phyloP scores from a whole-genome alignment of 2,797 vertebrate species.

The Hippopotamyrus pictus region DNA sequence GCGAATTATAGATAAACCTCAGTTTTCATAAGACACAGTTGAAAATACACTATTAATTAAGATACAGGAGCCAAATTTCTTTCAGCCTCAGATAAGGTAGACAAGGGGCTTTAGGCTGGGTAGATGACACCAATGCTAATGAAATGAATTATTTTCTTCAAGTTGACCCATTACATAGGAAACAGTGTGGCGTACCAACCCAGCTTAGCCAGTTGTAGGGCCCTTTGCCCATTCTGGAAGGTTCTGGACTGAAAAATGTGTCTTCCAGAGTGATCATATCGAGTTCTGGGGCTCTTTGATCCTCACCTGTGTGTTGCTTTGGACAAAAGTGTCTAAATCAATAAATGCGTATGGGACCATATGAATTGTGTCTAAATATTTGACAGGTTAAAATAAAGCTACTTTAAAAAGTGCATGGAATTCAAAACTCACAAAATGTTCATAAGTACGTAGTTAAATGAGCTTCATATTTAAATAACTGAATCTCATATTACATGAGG shows the following conservation, averaged over 20 bases:
- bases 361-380: background rate
- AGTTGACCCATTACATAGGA: background rate
- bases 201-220: background rate
- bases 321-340: background rate
- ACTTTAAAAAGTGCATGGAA: background rate
- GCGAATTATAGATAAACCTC: conserved; percentile 17
- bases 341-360: background rate
- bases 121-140: background rate
- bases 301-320: background rate
- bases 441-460: background rate
- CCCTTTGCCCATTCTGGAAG: background rate
- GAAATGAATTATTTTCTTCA: background rate
- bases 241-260: background rate
- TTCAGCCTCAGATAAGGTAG: conserved; percentile 4
- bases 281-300: background rate
- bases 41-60: conserved; percentile 23
- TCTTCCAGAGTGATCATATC: background rate
- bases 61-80: background rate
- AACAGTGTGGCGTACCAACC: background rate
- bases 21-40: conserved; percentile 6
- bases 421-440: background rate
- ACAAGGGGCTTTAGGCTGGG: background rate
- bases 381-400: background rate
- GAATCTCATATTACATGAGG: background rate
- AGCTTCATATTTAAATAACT: background rate